Base-by-base conservation (phyloP, 2,113 vertebrate genomes). In the Pseudorectes ferrugineus region DNA sequence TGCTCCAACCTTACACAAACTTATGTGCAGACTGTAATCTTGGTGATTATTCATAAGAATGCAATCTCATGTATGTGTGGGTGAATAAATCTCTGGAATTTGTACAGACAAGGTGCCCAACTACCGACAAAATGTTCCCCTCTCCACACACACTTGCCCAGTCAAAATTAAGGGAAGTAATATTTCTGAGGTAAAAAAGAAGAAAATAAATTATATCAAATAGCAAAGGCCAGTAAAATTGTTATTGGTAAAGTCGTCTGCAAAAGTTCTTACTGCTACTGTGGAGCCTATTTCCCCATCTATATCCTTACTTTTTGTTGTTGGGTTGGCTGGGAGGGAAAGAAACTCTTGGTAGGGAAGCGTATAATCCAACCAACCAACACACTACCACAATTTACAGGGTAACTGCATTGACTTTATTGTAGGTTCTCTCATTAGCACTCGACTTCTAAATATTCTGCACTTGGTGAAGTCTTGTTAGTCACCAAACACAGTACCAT, bases 101-200 rank as follows among this genome's bases (percentile, higher is more conserved):
- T 31, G 8, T n/a, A 66, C 16, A 71, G 25, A 36, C 22, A 81
- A 66, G 14, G 42, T 87, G n/a, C 28, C 23, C 40, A 91, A 19
- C 4, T 40, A 46, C 3, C 1, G 4, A 16, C 5, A 78, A n/a
- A 23, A 2, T 6, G 26, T 42, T 19, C 8, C 14, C 18, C 52
- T 67, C 43, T 75, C 42, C 72, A 54, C 12, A 59, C 5, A 62
- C 10, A 29, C 7, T 11, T 49, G 14, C 42, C 42, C 7, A 38
- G 35, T 31, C 51, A 92, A 95, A 89, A 78, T 51, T 49, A 58
- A 74, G 42, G 11, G 11, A 85, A 83, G 4, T 11, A 62, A 7
- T 70, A 43, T 51, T 65, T 68, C 29, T 77, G 6, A 87, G n/a
- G 15, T 74, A 54, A 35, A 66, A 68, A 54, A 42, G 7, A 79